Conservation (phyloP, 1,140 invertebrate genomes). For the Coenobita brevimanus region DNA sequence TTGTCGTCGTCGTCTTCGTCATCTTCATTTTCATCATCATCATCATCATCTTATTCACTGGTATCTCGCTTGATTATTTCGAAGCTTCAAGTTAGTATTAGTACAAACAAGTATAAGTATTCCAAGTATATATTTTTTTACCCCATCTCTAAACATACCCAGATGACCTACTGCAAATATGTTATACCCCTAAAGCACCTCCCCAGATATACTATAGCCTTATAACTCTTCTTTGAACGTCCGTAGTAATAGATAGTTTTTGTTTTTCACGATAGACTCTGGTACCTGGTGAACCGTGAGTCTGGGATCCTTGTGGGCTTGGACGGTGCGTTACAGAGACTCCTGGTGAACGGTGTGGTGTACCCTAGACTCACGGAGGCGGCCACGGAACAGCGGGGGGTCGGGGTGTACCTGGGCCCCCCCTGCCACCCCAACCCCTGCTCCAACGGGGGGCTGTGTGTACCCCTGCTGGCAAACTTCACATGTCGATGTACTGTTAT, state of each 20-base stretch:
- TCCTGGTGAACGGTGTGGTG: slow-evolving; percentile 85
- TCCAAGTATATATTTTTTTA: too few relatives aligned
- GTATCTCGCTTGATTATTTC: background rate
- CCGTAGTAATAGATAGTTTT: too few relatives aligned
- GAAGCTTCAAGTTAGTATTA: too few relatives aligned
- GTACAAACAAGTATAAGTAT: too few relatives aligned
- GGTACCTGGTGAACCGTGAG: slow-evolving; percentile 82
- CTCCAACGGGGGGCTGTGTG: slow-evolving; percentile 86
- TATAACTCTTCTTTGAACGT: too few relatives aligned
- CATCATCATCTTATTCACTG: too few relatives aligned
- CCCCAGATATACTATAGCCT: too few relatives aligned
- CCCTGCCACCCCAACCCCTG: slow-evolving; percentile 86
- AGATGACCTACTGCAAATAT: too few relatives aligned
- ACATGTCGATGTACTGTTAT: slow-evolving; percentile 76
- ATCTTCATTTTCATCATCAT: too few relatives aligned
- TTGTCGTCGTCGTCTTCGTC: too few relatives aligned
- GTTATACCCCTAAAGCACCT: too few relatives aligned
- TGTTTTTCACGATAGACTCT: slow-evolving; percentile 75
- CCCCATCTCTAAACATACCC: too few relatives aligned
- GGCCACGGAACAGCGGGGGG: slow-evolving; percentile 48
- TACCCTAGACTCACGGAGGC: slow-evolving; percentile 74
- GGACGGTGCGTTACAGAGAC: slow-evolving; percentile 86
- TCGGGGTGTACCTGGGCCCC: slow-evolving; percentile 77
- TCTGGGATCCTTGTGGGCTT: slow-evolving; percentile 83
- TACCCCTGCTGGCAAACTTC: slow-evolving; percentile 71